Percentiles rank a stretch among this genome's conserved stretches.
Conservation (phyloP, 2,797 vertebrate genomes). For the Parauchenoglanis ngamensis region DNA sequence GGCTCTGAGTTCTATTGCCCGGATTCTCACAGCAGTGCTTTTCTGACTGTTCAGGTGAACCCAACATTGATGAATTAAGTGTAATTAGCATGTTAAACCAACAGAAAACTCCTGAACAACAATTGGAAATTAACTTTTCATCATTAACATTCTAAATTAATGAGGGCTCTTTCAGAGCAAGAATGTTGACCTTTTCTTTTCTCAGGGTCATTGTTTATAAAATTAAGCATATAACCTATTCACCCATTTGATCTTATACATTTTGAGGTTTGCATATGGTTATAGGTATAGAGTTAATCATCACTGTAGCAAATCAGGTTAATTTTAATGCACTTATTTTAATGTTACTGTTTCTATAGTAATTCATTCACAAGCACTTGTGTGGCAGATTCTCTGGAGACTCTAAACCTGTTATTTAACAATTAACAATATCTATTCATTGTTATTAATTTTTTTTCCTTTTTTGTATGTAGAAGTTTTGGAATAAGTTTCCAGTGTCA, state of each 20-base stretch:
- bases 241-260: neutral
- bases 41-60: neutral
- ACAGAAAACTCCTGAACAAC: neutral
- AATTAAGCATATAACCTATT: neutral
- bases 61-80: neutral
- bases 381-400: neutral
- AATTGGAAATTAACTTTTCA: neutral
- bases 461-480: neutral
- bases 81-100: neutral
- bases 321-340: neutral
- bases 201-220: neutral
- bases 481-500: no score
- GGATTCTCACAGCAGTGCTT: neutral
- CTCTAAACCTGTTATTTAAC: neutral
- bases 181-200: neutral
- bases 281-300: neutral
- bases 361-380: neutral
- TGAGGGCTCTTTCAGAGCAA: neutral
- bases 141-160: neutral
- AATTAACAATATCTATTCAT: neutral
- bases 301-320: neutral
- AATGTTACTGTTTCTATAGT: neutral
- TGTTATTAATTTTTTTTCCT: no score
- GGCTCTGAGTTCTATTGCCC: neutral
- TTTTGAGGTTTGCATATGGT: neutral